phyloP scores from a whole-genome alignment of 2,888 invertebrate species.

The Graphium colonna region DNA sequence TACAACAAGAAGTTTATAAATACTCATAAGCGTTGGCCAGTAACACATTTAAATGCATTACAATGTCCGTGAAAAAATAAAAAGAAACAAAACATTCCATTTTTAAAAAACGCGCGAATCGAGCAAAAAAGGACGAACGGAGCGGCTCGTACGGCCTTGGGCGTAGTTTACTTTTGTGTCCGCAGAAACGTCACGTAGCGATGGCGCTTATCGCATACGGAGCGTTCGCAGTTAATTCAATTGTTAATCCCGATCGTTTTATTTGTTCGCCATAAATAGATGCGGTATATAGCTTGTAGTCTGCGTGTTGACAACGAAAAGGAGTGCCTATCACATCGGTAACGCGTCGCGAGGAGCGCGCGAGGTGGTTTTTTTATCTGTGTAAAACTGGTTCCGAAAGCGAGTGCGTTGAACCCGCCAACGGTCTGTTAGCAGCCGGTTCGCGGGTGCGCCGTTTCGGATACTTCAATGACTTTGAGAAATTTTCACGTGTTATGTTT shows the following conservation, averaged over 20 bases:
- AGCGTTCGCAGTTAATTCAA: background rate
- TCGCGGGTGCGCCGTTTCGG: slow-evolving; percentile 34
- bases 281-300: slow-evolving; percentile 40
- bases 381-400: slow-evolving; percentile 72
- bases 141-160: slow-evolving; percentile 10
- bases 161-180: slow-evolving; percentile 8
- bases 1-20: background rate
- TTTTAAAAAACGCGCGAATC: background rate
- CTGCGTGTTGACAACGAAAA: slow-evolving; percentile 38
- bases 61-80: background rate
- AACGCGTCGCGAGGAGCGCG: slow-evolving; percentile 38
- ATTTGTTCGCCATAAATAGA: slow-evolving; percentile 41
- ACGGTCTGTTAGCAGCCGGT: slow-evolving; percentile 56
- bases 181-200: slow-evolving; percentile 12
- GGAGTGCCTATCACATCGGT: slow-evolving; percentile 29
- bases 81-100: background rate
- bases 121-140: background rate
- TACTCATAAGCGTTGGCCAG: background rate
- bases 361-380: slow-evolving; percentile 46
- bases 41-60: background rate
- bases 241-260: slow-evolving; percentile 26
- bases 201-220: background rate
- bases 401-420: slow-evolving; percentile 61
- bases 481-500: background rate
- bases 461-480: slow-evolving; percentile 26